phyloP scores from a whole-genome alignment of 2,888 invertebrate species.

The Coenonympha glycerion region DNA sequence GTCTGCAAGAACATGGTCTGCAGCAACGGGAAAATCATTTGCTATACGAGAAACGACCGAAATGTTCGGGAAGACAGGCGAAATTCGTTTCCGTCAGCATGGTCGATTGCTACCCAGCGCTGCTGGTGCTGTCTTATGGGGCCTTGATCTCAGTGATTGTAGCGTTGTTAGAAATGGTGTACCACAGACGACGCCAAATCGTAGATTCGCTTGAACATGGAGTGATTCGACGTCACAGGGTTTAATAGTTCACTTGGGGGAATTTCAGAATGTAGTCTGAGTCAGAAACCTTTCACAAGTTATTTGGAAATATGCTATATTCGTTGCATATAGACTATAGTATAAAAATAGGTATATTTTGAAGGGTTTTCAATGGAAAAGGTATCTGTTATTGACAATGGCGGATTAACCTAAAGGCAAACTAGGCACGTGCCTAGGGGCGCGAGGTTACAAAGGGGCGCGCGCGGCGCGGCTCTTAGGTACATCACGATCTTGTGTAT shows the following conservation, averaged over 20 bases:
- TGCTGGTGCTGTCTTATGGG: conserved; percentile 57
- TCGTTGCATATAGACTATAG: too few species aligned
- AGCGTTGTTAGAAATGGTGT: conserved; percentile 44
- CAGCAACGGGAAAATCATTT: conserved; percentile 76
- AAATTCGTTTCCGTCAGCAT: conserved; percentile 80
- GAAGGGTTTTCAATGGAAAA: too few species aligned
- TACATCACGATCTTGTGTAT: too few species aligned
- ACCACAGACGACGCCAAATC: conserved; percentile 36
- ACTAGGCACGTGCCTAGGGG: too few species aligned
- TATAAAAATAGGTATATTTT: too few species aligned
- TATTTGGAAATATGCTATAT: too few species aligned
- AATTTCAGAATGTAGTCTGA: background rate
- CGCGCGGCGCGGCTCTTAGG: too few species aligned
- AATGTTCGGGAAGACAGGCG: conserved; percentile 76
- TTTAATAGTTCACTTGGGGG: background rate
- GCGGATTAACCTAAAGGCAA: too few species aligned
- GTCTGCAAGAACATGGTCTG: conserved; percentile 71
- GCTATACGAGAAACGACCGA: conserved; percentile 79
- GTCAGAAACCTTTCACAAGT: too few species aligned
- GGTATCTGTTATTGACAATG: too few species aligned
- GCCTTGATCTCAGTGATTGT: conserved; percentile 41
- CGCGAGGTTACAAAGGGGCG: too few species aligned
- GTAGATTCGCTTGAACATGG: conserved; percentile 4
- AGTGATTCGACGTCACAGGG: background rate
- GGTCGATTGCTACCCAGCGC: conserved; percentile 75